Percentiles rank a stretch among this genome's conserved stretches.
Evolutionary conservation across 2,888 invertebrate species (phyloP).

Genomic region (Xestoiulus laeticollis): DNA sequence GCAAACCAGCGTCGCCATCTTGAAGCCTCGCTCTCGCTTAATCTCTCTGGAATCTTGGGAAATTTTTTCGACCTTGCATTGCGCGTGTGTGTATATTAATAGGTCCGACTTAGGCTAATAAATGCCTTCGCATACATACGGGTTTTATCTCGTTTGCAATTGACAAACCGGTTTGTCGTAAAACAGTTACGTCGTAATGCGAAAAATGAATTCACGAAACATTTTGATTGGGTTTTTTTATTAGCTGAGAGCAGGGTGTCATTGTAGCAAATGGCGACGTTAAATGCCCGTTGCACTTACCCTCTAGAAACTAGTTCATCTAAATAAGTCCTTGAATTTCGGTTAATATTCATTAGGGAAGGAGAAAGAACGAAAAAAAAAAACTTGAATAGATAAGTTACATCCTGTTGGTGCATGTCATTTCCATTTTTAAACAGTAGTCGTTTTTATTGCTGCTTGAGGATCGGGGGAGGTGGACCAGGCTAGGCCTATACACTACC

Average conservation of each 20-base stretch:
- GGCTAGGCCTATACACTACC: not conserved
- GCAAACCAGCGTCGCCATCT: not conserved
- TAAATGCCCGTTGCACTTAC: slow-evolving; percentile 4
- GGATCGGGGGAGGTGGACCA: slow-evolving; percentile 1
- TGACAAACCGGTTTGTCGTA: slow-evolving; percentile 38
- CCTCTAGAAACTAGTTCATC: slow-evolving; percentile 27
- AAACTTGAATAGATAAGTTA: slow-evolving; percentile 47
- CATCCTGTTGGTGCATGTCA: slow-evolving; percentile 47
- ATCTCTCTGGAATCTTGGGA: not conserved
- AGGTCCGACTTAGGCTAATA: slow-evolving; percentile 35
- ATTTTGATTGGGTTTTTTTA: slow-evolving; percentile 18
- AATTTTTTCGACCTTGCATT: slow-evolving; percentile 27
- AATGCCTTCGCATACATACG: not conserved
- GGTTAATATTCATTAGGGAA: slow-evolving; percentile 44
- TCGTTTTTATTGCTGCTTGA: slow-evolving; percentile 22
- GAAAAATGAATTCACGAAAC: slow-evolving; percentile 18
- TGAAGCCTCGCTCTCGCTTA: not conserved
- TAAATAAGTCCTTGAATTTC: slow-evolving; percentile 44
- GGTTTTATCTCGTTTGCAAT: not conserved
- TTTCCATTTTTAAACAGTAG: slow-evolving; percentile 46
- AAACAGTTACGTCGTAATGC: slow-evolving; percentile 13
- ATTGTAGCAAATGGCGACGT: not conserved
- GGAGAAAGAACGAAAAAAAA: slow-evolving; percentile 30
- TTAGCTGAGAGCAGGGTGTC: slow-evolving; percentile 23
- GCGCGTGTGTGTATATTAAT: slow-evolving; percentile 40